Evolutionary conservation across 2,888 invertebrate species (phyloP).

Genomic region (Drosophila setosimentum): DNA sequence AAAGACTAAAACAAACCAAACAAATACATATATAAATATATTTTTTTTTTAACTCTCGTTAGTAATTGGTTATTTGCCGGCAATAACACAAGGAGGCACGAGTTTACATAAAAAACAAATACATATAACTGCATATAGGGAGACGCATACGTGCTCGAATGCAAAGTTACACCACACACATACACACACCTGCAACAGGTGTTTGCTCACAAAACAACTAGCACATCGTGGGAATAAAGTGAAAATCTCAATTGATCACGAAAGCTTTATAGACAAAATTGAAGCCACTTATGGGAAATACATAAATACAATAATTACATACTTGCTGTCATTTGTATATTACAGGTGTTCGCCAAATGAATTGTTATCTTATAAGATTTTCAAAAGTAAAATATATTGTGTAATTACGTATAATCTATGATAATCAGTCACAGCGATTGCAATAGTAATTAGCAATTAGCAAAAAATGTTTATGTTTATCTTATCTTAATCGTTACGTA

Average conservation of each 20-base stretch:
- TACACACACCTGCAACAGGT: not conserved
- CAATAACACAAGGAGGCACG: not conserved
- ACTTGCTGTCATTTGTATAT: not conserved
- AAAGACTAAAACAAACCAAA: not conserved
- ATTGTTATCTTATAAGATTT: not conserved
- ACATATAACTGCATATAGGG: not conserved
- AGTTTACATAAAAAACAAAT: conserved; percentile 1
- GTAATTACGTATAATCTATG: conserved; percentile 8
- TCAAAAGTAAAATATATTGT: not conserved
- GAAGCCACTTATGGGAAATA: not conserved
- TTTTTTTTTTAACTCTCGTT: not conserved
- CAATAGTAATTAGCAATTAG: conserved; percentile 29
- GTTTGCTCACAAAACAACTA: not conserved
- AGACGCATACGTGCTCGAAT: not conserved
- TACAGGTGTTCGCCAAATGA: conserved; percentile 7
- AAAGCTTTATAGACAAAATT: conserved; percentile 13
- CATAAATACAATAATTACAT: not conserved
- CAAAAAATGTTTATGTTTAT: not conserved
- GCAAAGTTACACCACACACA: conserved; percentile 2
- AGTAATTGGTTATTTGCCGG: conserved; percentile 21
- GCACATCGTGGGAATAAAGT: conserved; percentile 1
- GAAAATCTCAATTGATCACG: conserved; percentile 1
- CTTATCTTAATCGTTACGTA: conserved; percentile 4
- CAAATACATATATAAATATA: not conserved
- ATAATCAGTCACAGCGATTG: conserved; percentile 37